Percentiles rank a stretch among this genome's conserved stretches.
These are phyloP conservation scores for Orthosia incerta DNA, from an alignment of 2,888 invertebrate genomes.

Conservation along the genomic window DNA sequence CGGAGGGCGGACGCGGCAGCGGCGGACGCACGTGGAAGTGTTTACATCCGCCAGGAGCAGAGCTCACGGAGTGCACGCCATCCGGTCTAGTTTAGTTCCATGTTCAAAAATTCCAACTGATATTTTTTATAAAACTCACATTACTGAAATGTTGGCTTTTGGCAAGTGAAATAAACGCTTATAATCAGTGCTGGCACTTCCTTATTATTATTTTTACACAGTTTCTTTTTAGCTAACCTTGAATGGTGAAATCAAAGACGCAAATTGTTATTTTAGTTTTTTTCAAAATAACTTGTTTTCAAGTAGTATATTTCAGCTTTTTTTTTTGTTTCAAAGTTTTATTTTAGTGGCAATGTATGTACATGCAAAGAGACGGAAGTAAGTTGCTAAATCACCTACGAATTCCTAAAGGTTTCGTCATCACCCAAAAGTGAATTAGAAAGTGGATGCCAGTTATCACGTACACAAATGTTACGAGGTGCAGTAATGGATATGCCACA, in stretches of 20 bases:
- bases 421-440: constrained; percentile 77
- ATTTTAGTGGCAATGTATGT: background rate
- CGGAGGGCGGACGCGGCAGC: constrained; percentile 68
- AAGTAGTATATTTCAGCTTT: background rate
- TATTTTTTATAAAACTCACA: constrained; percentile 3
- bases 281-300: constrained; percentile 33
- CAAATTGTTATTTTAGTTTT: constrained; percentile 49
- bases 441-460: constrained; percentile 82
- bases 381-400: constrained; percentile 32
- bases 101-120: constrained; percentile 62
- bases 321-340: constrained; percentile 19
- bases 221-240: constrained; percentile 59
- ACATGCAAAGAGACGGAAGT: constrained; percentile 6
- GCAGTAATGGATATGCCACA: constrained; percentile 83
- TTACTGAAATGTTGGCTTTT: constrained; percentile 18
- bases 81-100: constrained; percentile 70
- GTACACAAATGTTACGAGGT: constrained; percentile 63
- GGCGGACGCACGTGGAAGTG: constrained; percentile 86
- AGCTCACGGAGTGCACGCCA: constrained; percentile 69
- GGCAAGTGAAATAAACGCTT: constrained; percentile 43
- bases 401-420: constrained; percentile 65
- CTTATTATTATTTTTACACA: constrained; percentile 58
- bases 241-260: constrained; percentile 54
- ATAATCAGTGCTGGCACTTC: constrained; percentile 50
- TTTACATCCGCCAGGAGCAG: constrained; percentile 82